Conservation (phyloP, 2,113 vertebrate genomes). For the Hippocampus abdominalis region DNA sequence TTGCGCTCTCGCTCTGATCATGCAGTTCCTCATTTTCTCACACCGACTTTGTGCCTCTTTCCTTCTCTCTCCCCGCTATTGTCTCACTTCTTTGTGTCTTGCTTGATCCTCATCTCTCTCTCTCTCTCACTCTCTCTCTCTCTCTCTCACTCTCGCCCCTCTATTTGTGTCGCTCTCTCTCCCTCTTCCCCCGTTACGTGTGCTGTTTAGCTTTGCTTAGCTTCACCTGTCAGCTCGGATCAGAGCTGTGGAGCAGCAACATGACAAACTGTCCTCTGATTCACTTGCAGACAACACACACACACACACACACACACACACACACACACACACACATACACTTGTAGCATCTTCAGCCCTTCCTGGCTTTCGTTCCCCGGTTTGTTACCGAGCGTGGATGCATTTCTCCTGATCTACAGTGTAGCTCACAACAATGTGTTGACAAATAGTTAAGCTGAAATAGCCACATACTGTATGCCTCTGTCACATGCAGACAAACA, state of each 20-base stretch:
- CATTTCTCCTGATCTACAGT: background rate
- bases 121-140: conserved; percentile 10
- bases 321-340: conserved; percentile 31
- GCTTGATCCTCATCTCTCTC: background rate
- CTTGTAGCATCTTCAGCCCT: conserved; percentile 44
- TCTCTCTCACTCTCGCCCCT: conserved; percentile 11
- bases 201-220: conserved; percentile 71
- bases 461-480: too few species aligned
- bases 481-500: too few species aligned
- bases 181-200: conserved; percentile 43
- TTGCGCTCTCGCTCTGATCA: conserved; percentile 30
- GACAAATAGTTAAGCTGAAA: too few species aligned
- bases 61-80: background rate
- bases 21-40: conserved; percentile 30
- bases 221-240: conserved; percentile 76
- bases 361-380: background rate
- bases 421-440: too few species aligned
- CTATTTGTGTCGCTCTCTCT: conserved; percentile 7
- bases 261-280: conserved; percentile 75
- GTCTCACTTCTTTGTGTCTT: background rate
- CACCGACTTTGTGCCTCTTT: conserved; percentile 27
- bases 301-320: conserved; percentile 32
- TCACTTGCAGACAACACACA: conserved; percentile 42
- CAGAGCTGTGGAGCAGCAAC: conserved; percentile 66
- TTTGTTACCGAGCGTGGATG: conserved; percentile 21